phyloP scores from a whole-genome alignment of 2,797 vertebrate genomes.

The Ctenopoma kingsleyae region DNA sequence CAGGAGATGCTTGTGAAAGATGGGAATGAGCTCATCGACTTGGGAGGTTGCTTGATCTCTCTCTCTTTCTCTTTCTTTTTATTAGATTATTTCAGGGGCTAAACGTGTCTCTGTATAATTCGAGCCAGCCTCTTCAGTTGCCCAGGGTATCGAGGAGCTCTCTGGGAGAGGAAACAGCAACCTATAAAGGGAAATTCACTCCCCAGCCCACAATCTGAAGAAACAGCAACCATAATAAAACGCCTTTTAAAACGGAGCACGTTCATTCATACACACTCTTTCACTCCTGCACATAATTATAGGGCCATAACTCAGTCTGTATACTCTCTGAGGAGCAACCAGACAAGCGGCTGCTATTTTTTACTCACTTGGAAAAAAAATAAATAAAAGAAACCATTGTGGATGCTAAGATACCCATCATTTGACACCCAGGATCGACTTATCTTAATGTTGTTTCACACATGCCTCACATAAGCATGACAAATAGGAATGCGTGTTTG shows the following conservation, averaged over 20 bases:
- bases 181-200: slow-evolving; percentile 80
- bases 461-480: slow-evolving; percentile 61
- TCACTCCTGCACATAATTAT: slow-evolving; percentile 75
- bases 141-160: slow-evolving; percentile 47
- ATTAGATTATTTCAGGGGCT: slow-evolving; percentile 69
- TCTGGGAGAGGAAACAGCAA: slow-evolving; percentile 63
- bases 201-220: slow-evolving; percentile 72
- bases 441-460: slow-evolving; percentile 70
- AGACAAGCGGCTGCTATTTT: slow-evolving; percentile 70
- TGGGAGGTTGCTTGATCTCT: slow-evolving; percentile 57
- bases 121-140: slow-evolving; percentile 53
- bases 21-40: slow-evolving; percentile 67
- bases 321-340: slow-evolving; percentile 61
- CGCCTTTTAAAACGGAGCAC: slow-evolving; percentile 68
- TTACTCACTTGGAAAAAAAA: slow-evolving; percentile 55
- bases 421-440: slow-evolving; percentile 64
- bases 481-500: slow-evolving; percentile 68
- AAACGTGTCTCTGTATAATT: slow-evolving; percentile 75
- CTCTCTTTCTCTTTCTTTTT: slow-evolving; percentile 41
- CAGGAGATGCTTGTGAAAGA: slow-evolving; percentile 68
- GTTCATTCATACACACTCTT: slow-evolving; percentile 73
- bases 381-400: slow-evolving; percentile 31
- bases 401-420: slow-evolving; percentile 69
- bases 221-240: slow-evolving; percentile 75
- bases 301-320: slow-evolving; percentile 71